Evolutionary conservation across 92 coral and sea anemone species (phyloP), one percentile per base, ranked within the genome.

Genomic region (Chrysogorgia sp.): DNA sequence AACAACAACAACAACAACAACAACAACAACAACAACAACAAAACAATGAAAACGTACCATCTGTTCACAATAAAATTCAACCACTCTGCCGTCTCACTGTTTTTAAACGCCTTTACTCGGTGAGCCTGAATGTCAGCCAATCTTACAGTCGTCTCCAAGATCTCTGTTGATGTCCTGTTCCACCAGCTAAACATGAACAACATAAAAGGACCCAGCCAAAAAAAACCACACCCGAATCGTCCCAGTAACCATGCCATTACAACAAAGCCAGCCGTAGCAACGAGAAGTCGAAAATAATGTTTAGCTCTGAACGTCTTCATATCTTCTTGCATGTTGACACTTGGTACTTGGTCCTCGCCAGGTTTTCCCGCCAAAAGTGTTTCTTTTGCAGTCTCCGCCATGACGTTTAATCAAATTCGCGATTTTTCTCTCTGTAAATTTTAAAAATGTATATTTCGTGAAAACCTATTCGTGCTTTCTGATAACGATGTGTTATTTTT

Each of bases 31-130:
- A 47, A 47, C 14, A 15, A 12, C n/a, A 28, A 32, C 26, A 58
- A 58, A 2, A 4, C 15, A 17, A 6, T 24, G 10, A 61, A 19
- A 28, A 26, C 91, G 85, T 33, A 91, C 96, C 96, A 91, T 85
- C 96, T 76, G 49, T 91, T 91, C 7, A 91, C 75, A 41, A 91
- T 77, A 43, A 91, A 91, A 67, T 91, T 91, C 52, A 91, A 64
- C 96, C 96, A 91, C 67, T 91, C 96, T 2, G 83, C 92, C 8
- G 96, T 91, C 67, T 91, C 96, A 10, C 88, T 75, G 76, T 88
- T 77, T 23, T 79, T 62, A 84, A 88, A 71, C 8, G 96, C 92
- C 53, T 76, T 45, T 32, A 79, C 82, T 66, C 92, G 62, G 15
- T 84, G 87, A 10, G 65, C 89, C 32, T 91, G 84, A 10, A 85